phyloP scores from a whole-genome alignment of 2,113 vertebrate species.

The Lota lota region DNA sequence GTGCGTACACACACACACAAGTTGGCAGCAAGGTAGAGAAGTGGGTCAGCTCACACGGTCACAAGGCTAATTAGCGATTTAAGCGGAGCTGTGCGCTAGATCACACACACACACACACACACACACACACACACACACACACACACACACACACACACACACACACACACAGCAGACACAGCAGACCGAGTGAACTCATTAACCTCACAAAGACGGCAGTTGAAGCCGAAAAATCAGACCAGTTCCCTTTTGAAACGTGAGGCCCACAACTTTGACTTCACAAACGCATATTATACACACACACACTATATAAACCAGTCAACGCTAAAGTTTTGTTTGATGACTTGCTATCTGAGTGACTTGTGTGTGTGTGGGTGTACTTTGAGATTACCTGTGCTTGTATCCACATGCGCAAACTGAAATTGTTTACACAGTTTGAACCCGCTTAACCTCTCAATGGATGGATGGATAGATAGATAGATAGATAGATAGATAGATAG shows the following conservation, averaged over 20 bases:
- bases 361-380: too few relatives aligned
- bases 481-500: too few relatives aligned
- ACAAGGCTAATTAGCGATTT: constrained; percentile 60
- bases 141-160: neutral
- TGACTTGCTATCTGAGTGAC: too few relatives aligned
- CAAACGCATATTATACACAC: neutral
- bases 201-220: constrained; percentile 22
- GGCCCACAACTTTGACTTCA: constrained; percentile 1
- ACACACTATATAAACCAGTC: neutral
- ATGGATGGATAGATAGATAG: too few relatives aligned
- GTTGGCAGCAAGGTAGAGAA: constrained; percentile 39
- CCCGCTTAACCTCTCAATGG: too few relatives aligned
- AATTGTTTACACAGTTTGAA: too few relatives aligned
- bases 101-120: constrained; percentile 24
- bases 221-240: constrained; percentile 17
- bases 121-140: constrained; percentile 3
- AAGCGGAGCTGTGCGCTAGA: constrained; percentile 16
- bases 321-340: neutral
- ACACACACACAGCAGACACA: neutral
- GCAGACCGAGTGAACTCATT: constrained; percentile 34
- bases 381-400: too few relatives aligned
- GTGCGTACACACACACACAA: neutral
- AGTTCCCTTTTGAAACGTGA: constrained; percentile 21
- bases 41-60: constrained; percentile 43
- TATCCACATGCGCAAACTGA: too few relatives aligned